Conservation (phyloP, 2,797 vertebrate genomes). For the Chelonia mydas region DNA sequence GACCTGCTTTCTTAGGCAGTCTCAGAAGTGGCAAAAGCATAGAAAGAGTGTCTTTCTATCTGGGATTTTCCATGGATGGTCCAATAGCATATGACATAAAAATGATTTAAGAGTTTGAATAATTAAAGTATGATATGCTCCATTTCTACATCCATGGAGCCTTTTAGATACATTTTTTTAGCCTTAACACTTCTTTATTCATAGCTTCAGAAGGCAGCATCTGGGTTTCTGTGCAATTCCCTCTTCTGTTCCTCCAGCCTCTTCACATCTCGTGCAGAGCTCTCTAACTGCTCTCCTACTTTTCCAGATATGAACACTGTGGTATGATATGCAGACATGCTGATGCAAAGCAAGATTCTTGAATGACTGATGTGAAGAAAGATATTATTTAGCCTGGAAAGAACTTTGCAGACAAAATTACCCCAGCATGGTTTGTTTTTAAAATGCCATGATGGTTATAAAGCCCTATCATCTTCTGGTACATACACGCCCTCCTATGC, state of each 20-base stretch:
- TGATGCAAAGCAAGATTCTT: neutral
- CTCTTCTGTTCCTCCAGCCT: neutral
- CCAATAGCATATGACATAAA: conserved; percentile 83
- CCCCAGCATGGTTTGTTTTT: neutral
- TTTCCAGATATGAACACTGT: neutral
- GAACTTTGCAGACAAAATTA: neutral
- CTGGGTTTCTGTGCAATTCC: neutral
- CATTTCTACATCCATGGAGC: neutral
- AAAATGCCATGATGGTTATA: neutral
- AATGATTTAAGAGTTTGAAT: conserved; percentile 35
- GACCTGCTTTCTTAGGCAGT: conserved; percentile 66
- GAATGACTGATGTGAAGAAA: neutral
- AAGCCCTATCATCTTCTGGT: neutral
- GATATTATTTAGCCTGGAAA: neutral
- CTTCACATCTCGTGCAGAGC: neutral
- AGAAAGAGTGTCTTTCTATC: conserved; percentile 84
- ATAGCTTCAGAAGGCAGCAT: neutral
- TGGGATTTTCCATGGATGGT: conserved; percentile 84
- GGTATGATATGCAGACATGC: neutral
- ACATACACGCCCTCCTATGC: neutral
- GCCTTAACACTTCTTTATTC: neutral
- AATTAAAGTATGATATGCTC: neutral
- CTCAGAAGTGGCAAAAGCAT: conserved; percentile 80
- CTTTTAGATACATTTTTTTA: neutral
- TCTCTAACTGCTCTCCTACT: neutral